Conservation (phyloP, 1,140 invertebrate genomes). For the Dolichoris vasculosae region DNA sequence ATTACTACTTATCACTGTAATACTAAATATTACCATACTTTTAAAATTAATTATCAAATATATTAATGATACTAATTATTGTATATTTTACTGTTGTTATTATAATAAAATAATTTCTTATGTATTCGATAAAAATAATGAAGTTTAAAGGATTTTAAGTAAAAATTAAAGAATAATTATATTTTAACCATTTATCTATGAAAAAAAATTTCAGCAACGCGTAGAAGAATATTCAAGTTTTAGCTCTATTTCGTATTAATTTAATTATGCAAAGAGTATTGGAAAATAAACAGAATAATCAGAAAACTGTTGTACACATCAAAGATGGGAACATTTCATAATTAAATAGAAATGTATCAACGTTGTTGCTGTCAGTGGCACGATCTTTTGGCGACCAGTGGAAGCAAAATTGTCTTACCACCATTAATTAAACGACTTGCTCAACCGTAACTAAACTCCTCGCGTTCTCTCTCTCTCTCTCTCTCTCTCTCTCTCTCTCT, state of each 20-base stretch:
- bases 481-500: neutral
- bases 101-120: no score
- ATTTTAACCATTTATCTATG: no score
- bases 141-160: no score
- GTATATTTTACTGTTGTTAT: no score
- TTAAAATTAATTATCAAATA: no score
- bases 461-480: neutral
- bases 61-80: no score
- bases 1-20: no score
- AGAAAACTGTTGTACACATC: neutral
- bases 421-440: constrained; percentile 45
- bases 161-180: no score
- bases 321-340: neutral
- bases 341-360: constrained; percentile 29
- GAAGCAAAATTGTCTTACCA: constrained; percentile 6
- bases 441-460: constrained; percentile 31
- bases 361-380: neutral
- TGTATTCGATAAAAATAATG: no score
- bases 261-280: neutral
- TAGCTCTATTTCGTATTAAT: neutral
- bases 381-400: neutral
- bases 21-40: no score
- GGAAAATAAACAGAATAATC: neutral
- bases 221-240: no score
- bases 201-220: no score